A percentile compares a stretch with the other conserved stretches of the same genome.
These are phyloP conservation scores for Spea multiplicata DNA, from an alignment of 2,113 vertebrate genomes.

Conservation along the genomic window DNA sequence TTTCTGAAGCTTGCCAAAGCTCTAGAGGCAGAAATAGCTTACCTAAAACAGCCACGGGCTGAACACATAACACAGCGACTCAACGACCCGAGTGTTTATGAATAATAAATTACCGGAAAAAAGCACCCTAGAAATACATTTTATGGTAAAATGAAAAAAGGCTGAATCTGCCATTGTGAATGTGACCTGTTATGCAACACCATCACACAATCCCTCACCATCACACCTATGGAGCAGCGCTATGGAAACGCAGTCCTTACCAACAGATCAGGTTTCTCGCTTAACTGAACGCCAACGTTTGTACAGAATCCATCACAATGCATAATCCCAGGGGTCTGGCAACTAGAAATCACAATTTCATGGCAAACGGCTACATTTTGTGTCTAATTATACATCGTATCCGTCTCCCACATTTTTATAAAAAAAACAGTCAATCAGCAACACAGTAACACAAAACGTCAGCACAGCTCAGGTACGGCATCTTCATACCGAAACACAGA, in stretches of 20 bases:
- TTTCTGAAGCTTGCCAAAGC: slow-evolving; percentile 4
- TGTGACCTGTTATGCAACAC: no score
- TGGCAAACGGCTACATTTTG: not conserved
- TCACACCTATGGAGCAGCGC: no score
- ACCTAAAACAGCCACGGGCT: not conserved
- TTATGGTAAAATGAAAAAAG: no score
- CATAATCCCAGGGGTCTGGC: not conserved
- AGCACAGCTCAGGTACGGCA: not conserved
- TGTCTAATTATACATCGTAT: not conserved
- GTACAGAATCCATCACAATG: not conserved
- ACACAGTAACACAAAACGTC: not conserved
- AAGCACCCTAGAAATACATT: no score
- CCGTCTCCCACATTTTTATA: not conserved
- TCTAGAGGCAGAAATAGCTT: slow-evolving; percentile 6
- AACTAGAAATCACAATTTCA: not conserved
- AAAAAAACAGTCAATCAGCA: not conserved
- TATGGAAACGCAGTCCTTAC: not conserved
- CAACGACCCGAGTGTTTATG: no score
- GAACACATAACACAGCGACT: no score
- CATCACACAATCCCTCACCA: no score
- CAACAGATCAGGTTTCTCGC: not conserved
- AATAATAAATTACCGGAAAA: no score
- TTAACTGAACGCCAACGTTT: not conserved
- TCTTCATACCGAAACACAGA: no score
- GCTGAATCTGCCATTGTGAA: no score